Percentiles rank a stretch among this genome's conserved stretches.
phyloP scores from a whole-genome alignment of 2,797 vertebrate species.

The Typhlichthys subterraneus region DNA sequence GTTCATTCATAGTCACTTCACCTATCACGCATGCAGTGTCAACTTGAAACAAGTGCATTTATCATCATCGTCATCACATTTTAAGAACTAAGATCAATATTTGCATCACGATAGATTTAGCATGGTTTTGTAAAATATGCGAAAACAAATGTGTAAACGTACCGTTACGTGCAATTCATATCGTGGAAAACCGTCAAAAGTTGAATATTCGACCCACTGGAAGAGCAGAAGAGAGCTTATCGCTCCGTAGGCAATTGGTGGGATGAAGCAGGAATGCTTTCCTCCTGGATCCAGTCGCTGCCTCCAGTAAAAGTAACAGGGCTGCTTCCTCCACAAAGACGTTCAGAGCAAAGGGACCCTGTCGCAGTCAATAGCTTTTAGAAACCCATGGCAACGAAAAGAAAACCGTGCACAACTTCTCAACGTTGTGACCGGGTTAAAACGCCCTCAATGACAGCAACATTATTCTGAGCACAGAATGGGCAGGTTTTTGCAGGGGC shows the following conservation, averaged over 20 bases:
- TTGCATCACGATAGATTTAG: neutral
- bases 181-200: conserved; percentile 49
- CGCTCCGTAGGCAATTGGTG: conserved; percentile 38
- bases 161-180: conserved; percentile 59
- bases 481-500: conserved; percentile 43
- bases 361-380: conserved; percentile 77
- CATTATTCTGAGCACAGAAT: conserved; percentile 61
- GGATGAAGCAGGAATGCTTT: conserved; percentile 49
- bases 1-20: neutral
- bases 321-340: conserved; percentile 73
- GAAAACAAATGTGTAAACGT: conserved; percentile 35
- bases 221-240: conserved; percentile 15
- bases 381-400: conserved; percentile 78
- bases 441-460: conserved; percentile 64
- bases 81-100: neutral
- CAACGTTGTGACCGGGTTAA: conserved; percentile 75
- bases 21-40: neutral
- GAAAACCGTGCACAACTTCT: conserved; percentile 73
- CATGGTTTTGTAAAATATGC: neutral
- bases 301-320: conserved; percentile 61
- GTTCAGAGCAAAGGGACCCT: conserved; percentile 69
- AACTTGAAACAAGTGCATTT: conserved; percentile 26
- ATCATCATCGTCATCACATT: neutral
- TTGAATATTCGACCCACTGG: conserved; percentile 42
- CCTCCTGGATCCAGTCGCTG: conserved; percentile 51